phyloP scores from a whole-genome alignment of 2,797 vertebrate genomes.

The Naso thynnoides region DNA sequence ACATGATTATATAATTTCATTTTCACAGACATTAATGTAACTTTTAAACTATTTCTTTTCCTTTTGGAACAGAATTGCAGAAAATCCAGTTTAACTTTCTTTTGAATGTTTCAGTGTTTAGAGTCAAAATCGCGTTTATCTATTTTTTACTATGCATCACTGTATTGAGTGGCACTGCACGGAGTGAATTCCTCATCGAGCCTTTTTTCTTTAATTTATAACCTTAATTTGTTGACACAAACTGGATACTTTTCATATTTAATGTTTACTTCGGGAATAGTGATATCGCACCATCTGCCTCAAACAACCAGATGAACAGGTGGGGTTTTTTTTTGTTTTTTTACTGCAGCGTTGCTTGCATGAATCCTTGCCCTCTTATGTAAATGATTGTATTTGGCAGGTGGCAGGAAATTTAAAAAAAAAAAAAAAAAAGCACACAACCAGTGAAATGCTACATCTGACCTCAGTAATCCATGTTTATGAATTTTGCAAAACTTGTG shows the following conservation, averaged over 20 bases:
- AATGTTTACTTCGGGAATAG: constrained; percentile 34
- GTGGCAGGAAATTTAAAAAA: constrained; percentile 39
- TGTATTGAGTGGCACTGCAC: background rate
- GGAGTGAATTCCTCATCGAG: background rate
- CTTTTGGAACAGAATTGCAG: background rate
- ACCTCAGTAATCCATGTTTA: constrained; percentile 32
- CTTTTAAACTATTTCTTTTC: background rate
- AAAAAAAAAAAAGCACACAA: constrained; percentile 13
- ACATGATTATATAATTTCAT: too few relatives aligned
- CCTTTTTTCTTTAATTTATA: constrained; percentile 5
- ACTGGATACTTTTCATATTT: constrained; percentile 22
- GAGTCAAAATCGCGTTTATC: background rate
- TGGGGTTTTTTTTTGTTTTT: constrained; percentile 43
- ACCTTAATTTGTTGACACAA: constrained; percentile 18
- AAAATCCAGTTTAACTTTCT: background rate
- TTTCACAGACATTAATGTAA: too few relatives aligned
- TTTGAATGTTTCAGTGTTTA: background rate
- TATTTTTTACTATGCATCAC: background rate
- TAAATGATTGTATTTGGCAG: constrained; percentile 62
- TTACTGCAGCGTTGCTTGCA: constrained; percentile 17
- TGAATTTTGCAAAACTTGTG: constrained; percentile 20
- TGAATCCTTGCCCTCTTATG: constrained; percentile 55
- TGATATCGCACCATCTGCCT: constrained; percentile 59
- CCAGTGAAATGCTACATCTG: constrained; percentile 17
- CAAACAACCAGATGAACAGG: constrained; percentile 57